Percentiles rank a stretch among this genome's conserved stretches.
These are phyloP conservation scores for Oncopodura yosiiana DNA, from an alignment of 1,140 invertebrate genomes.

Conservation along the genomic window DNA sequence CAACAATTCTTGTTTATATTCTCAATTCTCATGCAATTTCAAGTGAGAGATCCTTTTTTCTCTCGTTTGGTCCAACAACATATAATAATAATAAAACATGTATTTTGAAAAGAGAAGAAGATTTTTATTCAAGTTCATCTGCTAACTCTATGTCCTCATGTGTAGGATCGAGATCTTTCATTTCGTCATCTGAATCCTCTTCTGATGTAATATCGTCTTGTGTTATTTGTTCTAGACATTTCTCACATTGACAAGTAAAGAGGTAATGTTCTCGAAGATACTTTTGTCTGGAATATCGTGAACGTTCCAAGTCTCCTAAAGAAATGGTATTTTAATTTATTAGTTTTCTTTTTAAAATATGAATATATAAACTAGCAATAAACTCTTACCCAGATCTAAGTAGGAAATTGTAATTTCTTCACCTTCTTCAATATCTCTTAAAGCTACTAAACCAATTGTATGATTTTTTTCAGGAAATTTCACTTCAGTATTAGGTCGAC, in stretches of 20 bases:
- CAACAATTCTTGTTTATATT: no score
- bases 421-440: slow-evolving; percentile 60
- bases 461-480: slow-evolving; percentile 77
- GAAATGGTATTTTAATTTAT: no score
- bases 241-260: slow-evolving; percentile 69
- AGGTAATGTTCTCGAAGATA: slow-evolving; percentile 72
- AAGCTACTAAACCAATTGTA: slow-evolving; percentile 63
- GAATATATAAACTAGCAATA: no score
- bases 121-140: no score
- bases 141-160: slow-evolving; percentile 11
- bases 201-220: slow-evolving; percentile 71
- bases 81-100: no score
- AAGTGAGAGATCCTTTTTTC: no score
- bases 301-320: slow-evolving; percentile 61
- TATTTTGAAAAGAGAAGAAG: no score
- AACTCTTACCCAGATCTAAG: slow-evolving; percentile 81
- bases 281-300: slow-evolving; percentile 73
- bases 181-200: slow-evolving; percentile 56
- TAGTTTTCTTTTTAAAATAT: no score
- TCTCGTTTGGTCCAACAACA: no score
- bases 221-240: slow-evolving; percentile 60
- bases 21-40: no score
- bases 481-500: slow-evolving; percentile 64
- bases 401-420: slow-evolving; percentile 89
- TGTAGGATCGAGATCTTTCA: slow-evolving; percentile 47